phyloP scores from a whole-genome alignment of 2,113 vertebrate genomes.

The Anseranas semipalmata region DNA sequence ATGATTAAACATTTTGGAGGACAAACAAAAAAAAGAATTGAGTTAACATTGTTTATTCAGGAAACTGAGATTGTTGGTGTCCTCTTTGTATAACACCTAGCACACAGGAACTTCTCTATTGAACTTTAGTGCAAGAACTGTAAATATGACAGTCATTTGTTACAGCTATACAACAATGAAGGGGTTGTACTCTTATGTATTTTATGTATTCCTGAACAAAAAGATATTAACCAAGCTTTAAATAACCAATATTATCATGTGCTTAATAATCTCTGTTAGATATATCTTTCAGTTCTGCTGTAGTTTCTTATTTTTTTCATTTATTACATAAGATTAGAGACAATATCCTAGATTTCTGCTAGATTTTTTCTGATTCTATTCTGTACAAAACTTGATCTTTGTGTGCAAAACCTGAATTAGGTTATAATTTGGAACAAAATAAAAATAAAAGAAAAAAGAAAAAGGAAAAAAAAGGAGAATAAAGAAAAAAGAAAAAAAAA shows the following conservation, averaged over 20 bases:
- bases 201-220: neutral
- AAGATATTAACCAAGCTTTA: neutral
- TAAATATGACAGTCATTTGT: neutral
- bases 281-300: neutral
- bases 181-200: rapidly evolving
- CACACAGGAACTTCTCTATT: neutral
- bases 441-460: too few species aligned
- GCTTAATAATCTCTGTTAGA: neutral
- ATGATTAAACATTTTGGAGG: neutral
- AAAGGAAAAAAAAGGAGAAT: too few species aligned
- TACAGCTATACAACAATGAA: neutral
- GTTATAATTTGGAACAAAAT: too few species aligned
- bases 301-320: neutral
- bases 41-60: neutral
- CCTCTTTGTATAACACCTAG: rapidly evolving
- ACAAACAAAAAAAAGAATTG: neutral
- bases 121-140: neutral
- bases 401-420: too few species aligned
- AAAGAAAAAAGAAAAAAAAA: too few species aligned
- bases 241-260: neutral
- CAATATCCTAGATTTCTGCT: neutral
- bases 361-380: too few species aligned
- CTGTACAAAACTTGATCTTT: too few species aligned
- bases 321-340: neutral
- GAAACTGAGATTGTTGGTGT: rapidly evolving